Evolutionary conservation across 2,888 invertebrate genomes (phyloP).

Genomic region (Drosophila nr. perissopoda): DNA sequence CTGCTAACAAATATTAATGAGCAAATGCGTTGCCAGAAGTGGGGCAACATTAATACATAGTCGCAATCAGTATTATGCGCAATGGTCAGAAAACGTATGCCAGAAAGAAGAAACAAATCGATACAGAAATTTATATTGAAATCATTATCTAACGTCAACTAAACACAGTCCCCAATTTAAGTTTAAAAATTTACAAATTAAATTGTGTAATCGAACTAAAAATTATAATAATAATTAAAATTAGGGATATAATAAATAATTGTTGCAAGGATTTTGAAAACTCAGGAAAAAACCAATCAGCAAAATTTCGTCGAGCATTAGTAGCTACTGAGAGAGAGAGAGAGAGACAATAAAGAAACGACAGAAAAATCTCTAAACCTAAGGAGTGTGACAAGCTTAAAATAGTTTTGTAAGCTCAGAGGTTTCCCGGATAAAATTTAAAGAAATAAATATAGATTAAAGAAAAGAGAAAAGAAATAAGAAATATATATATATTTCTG

Average conservation of each 20-base stretch:
- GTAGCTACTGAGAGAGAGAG: too few species aligned
- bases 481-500: not conserved
- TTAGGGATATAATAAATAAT: not conserved
- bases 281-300: not conserved
- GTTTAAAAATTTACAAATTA: not conserved
- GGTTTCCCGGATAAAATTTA: not conserved
- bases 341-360: not conserved
- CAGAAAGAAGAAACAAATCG: not conserved
- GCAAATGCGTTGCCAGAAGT: conserved; percentile 52
- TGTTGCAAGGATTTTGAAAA: not conserved
- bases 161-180: not conserved
- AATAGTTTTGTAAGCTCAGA: not conserved
- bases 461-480: too few species aligned
- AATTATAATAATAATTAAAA: not conserved
- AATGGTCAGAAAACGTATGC: not conserved
- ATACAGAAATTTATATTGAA: not conserved
- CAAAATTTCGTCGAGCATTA: too few species aligned
- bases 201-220: not conserved
- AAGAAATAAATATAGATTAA: not conserved
- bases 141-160: not conserved
- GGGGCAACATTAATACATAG: not conserved
- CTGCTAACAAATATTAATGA: conserved; percentile 81
- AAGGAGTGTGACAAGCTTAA: not conserved
- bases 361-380: not conserved
- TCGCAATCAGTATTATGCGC: not conserved